Evolutionary conservation across 2,888 invertebrate genomes (phyloP), one percentile per base, ranked within the genome.

Genomic region (Saturnia pavonia): DNA sequence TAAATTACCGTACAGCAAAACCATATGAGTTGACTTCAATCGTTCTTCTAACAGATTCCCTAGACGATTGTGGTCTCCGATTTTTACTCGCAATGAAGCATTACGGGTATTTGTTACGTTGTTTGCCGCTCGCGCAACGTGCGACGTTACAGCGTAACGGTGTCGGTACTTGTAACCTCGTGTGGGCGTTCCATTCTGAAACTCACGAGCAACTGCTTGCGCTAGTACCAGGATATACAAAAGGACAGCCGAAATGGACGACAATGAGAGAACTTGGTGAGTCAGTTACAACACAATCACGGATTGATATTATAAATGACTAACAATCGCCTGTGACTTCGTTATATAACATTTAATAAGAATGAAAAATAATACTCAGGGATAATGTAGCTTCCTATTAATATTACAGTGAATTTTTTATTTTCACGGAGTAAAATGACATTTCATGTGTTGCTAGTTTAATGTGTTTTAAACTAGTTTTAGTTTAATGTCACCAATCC

Each of bases 171-270:
- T 97, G 98, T 79, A 98, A 99, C 89, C 95, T 99, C 27, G 99
- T 99, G 4, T 99, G 99, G 99, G 99, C 99, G 0, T 99, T 98
- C 91, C 99, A 99, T 89, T 99, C 99, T 0, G 99, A 99, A 90
- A 97, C 98, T 27, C 98, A 99, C 86, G 99, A 99, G 81, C 99
- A 99, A 86, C 94, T 99, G 71, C 91, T 99, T 19, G 96, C 97
- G 72, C 92, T 99, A 69, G 96, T 99, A 76, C 99, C 99, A 0
- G 97, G 97, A 0, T 98, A 97, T 79, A 95, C 96, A 0, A 98
- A 98, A 87, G 96, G 96, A 0, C 96, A 96, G 80, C 96, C 97
- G 0, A 97, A 96, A 67, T 99, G 99, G 99, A 94, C 95, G 1
- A 97, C 98, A 40, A 93, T 99, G 81, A 96, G 97, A 76, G 99